Base-by-base conservation (phyloP, 2,113 vertebrate species). In the Thunnus thynnus region DNA sequence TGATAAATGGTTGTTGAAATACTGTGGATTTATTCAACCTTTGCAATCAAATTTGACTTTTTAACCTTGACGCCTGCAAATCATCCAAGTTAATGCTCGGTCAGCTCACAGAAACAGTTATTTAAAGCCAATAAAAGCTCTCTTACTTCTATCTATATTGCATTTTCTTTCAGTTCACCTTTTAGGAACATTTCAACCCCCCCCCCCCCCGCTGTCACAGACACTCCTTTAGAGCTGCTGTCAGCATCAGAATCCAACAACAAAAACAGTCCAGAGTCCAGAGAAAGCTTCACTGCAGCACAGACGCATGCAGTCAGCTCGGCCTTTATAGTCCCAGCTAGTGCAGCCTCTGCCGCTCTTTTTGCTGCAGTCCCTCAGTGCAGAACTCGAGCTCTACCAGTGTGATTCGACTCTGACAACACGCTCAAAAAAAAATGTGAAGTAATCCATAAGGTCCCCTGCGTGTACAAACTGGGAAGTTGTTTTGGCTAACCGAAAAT, bases 401-500 rank as follows among this genome's bases (percentile, higher is more conserved):
- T 68, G 25, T 1, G 64, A 57, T 86, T 55, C 32, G 83, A 74
- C 72, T 83, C 80, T 46, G 78, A 72, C 84, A 82, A 72, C 79
- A 20, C 83, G 71, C 67, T 63, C 44, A 52, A 67, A 18, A 6
- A 6, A 36, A 70, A 78, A 76, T 63, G 76, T 60, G 66, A 73
- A 73, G 73, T 22, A 76, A 68, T 80, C 69, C 76, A 58, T 63
- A 36, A 57, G 71, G 61, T 68, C 54, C 66, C 63, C 67, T 36
- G 81, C 7, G 60, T n/a, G n/a, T 13, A 74, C 68, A 64, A 36
- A 78, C 68, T 55, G 62, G 71, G 76, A 76, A 76, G 76, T 74
- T 83, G 76, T 76, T 86, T 80, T 54, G 68, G 72, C 52, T 68
- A 72, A 70, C 78, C 16, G 72, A 77, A 22, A 75, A 84, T 17